Evolutionary conservation across 2,888 invertebrate species (phyloP), one percentile per base, ranked within the genome.

Genomic region (Hermaeophaga mercurialis): DNA sequence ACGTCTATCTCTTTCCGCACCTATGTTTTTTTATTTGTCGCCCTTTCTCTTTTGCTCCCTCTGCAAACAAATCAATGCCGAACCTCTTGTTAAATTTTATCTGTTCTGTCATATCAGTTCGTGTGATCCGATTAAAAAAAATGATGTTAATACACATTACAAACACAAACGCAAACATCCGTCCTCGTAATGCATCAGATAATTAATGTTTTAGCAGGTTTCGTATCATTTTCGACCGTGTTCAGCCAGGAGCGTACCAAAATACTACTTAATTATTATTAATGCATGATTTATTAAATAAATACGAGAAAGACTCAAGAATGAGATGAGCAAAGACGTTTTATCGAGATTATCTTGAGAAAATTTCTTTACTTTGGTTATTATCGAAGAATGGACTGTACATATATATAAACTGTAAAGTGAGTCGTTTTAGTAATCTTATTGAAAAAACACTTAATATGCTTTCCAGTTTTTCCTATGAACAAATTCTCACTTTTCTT

Each of bases 131-230:
- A 52, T 52, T 52, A 34, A 39, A 50, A n/a, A 49, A 48, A 52
- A 33, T 22, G 22, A 34, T 52, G 52, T 43, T 52, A 43, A 43
- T 52, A 12, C 22, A 11, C 36, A 44, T 34, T 43, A 44, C 52
- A 52, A 49, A 52, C 34, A 36, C 43, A 22, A n/a, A 26, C 34
- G 17, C 24, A 34, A 52, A 56, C 56, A 56, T 56, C 50, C 56
- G 49, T 49, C 41, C n/a, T 33, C 33, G 43, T 47, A 54, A 54
- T 39, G 47, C 41, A 48, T 55, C 39, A 18, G 18, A 36, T 49
- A 47, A 55, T 55, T 55, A 55, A 48, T 49, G 48, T 55, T 55
- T 54, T 28, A 48, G 44, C 44, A 36, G 36, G 33, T 49, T 54
- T 47, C 12, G 9, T 4, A 12, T 14, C 33, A 12, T 33, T 33